Evolutionary conservation across 1,140 invertebrate species (phyloP).

Genomic region (Diprion similis): DNA sequence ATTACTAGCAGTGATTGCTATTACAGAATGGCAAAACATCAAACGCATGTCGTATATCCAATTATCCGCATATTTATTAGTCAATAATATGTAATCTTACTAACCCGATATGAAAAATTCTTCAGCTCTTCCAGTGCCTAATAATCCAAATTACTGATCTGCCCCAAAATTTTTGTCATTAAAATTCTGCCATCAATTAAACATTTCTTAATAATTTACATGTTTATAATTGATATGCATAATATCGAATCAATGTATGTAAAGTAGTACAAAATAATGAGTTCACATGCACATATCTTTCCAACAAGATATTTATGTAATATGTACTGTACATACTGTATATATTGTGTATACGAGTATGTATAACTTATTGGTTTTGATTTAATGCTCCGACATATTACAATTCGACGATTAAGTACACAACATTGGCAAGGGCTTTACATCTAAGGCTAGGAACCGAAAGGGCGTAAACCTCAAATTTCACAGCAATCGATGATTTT

Average conservation of each 20-base stretch:
- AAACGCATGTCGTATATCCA: too few species aligned
- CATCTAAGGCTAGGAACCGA: too few species aligned
- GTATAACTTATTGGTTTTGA: too few species aligned
- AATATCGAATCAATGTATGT: background rate
- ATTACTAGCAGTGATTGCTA: too few species aligned
- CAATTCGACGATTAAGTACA: too few species aligned
- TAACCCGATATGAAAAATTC: slow-evolving; percentile 12
- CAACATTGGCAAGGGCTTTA: too few species aligned
- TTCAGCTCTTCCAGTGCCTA: background rate
- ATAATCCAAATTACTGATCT: slow-evolving; percentile 10
- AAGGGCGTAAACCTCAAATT: too few species aligned
- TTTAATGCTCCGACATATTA: too few species aligned
- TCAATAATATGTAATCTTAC: slow-evolving; percentile 10
- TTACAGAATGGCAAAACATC: too few species aligned
- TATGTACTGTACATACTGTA: too few species aligned
- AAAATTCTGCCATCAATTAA: background rate
- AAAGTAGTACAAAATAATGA: slow-evolving; percentile 2
- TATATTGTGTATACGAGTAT: too few species aligned
- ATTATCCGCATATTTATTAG: background rate
- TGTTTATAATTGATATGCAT: background rate
- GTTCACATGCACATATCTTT: slow-evolving; percentile 48
- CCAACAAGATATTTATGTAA: slow-evolving; percentile 35
- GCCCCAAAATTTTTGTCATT: background rate
- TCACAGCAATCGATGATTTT: too few species aligned
- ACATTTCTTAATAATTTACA: background rate